Base-by-base conservation (phyloP, 2,113 vertebrate species). In the Psophia crepitans region DNA sequence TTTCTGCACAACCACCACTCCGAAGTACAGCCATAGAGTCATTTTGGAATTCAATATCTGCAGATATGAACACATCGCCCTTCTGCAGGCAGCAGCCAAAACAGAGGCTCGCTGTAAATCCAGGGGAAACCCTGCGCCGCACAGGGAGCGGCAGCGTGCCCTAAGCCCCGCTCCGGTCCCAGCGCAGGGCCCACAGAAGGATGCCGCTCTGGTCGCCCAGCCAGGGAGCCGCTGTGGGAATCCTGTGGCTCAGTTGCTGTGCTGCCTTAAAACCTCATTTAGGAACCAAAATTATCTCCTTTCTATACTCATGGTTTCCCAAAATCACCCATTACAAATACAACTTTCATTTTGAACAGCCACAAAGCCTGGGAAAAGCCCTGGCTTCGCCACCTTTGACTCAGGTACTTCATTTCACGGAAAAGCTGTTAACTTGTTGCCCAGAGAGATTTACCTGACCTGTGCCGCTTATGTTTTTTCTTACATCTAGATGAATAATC, bases 261-360 rank as follows among this genome's bases (percentile, higher is more conserved):
- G 63, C 43, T 89, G 95, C 61, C 84, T 96, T 95, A 82, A 96
- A 96, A 93, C 96, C 96, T 97, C 97, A 96, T 78, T 85, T 39
- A 84, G 20, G 92, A 98, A 96, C 97, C 96, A 97, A 98, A 98
- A 97, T 97, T 86, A 89, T 94, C 93, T 94, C 92, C 81, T 96
- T 92, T 97, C 96, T 83, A 68, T 94, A 93, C 93, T 96, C 96
- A 93, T 73, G 85, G 88, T 96, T 98, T 97, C 97, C 96, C 89
- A 97, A 86, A 85, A 89, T 77, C 53, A 53, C 48, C 80, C 92
- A 84, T 84, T 96, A 84, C 69, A 83, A 73, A 93, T 53, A 68
- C 84, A 87, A 2, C 63, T 80, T 87, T 92, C 94, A 88, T 74
- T 93, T 32, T 24, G 28, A 97, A 89, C 82, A 68, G 71, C 27